Conservation (phyloP, 2,888 invertebrate species). For the Macroteleia sp. region DNA sequence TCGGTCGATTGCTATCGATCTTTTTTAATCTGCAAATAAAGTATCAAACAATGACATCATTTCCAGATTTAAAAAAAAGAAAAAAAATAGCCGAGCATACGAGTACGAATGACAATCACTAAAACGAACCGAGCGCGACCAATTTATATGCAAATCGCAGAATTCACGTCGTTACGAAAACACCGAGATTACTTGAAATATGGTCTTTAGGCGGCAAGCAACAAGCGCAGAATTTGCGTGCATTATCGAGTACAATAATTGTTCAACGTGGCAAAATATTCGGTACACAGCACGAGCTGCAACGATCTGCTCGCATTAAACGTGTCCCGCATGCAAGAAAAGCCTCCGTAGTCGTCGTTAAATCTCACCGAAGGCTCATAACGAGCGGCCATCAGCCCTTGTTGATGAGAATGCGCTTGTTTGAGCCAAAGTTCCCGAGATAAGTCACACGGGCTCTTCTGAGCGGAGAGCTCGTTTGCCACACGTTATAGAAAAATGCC, state of each 20-base stretch:
- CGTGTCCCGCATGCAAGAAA: slow-evolving; percentile 67
- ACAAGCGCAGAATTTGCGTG: slow-evolving; percentile 50
- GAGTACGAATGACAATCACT: background rate
- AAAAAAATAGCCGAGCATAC: slow-evolving; percentile 15
- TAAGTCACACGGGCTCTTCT: slow-evolving; percentile 38
- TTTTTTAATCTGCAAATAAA: slow-evolving; percentile 28
- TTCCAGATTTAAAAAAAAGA: too few relatives aligned
- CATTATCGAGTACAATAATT: slow-evolving; percentile 56
- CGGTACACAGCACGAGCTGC: slow-evolving; percentile 26
- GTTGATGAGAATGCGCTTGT: slow-evolving; percentile 62
- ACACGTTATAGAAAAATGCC: slow-evolving; percentile 50
- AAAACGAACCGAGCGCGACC: slow-evolving; percentile 30
- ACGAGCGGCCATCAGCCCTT: slow-evolving; percentile 67
- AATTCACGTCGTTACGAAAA: slow-evolving; percentile 43
- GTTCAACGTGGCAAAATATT: slow-evolving; percentile 43
- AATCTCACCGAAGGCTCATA: slow-evolving; percentile 70
- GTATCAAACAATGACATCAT: background rate
- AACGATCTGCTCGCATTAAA: slow-evolving; percentile 67
- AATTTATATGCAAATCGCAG: slow-evolving; percentile 49
- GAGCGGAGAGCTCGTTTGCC: slow-evolving; percentile 43
- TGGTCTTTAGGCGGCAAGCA: slow-evolving; percentile 24
- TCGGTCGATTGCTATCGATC: slow-evolving; percentile 13
- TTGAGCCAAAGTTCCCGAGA: slow-evolving; percentile 51
- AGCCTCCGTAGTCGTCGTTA: slow-evolving; percentile 68
- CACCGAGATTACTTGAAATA: slow-evolving; percentile 27